Base-by-base conservation (phyloP, 2,888 invertebrate species). In the Drosophila fulvimacula region DNA sequence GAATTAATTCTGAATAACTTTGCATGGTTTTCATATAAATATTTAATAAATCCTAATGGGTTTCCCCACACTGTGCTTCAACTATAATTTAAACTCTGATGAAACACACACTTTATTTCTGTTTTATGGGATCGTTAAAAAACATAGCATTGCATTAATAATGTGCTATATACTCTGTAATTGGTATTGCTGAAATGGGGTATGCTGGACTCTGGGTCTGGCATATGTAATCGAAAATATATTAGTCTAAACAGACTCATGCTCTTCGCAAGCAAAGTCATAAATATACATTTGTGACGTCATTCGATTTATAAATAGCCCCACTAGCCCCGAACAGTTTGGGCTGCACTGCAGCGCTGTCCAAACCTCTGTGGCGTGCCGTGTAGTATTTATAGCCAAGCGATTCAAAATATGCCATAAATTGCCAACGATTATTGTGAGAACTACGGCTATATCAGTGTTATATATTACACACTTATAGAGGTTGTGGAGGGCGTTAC, bases 321-420 rank as follows among this genome's bases (percentile, higher is more conserved):
- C n/a, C n/a, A n/a, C n/a, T n/a, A n/a, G 17, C 19, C 6, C 48
- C 32, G 19, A 32, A 53, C n/a, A 63, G 52, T 78, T 78, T 67
- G n/a, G 15, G 30, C 15, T 11, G 36, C 56, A 56, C 17, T 62
- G 51, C 68, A 49, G 9, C 48, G 46, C 21, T 11, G 27, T 5
- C 34, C 11, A 55, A 73, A 61, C 60, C 51, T 7, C 15, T 34
- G 19, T 71, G 42, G 72, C 69, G 38, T 53, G 79, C 24, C 2
- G 11, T 13, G 38, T n/a, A 6, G 11, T n/a, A 17, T 56, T 52
- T 79, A 44, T 75, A 74, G 76, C 13, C 34, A 11, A 53, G 48
- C 36, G 17, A 38, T 39, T 44, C 21, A 41, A 52, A 56, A 56
- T 24, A 60, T 34, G 42, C 53, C 36, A 60, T 46, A 60, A 73